Percentiles rank a stretch among this genome's conserved stretches.
phyloP scores from a whole-genome alignment of 2,113 vertebrate species.

The Boulengeromyrus knoepffleri region DNA sequence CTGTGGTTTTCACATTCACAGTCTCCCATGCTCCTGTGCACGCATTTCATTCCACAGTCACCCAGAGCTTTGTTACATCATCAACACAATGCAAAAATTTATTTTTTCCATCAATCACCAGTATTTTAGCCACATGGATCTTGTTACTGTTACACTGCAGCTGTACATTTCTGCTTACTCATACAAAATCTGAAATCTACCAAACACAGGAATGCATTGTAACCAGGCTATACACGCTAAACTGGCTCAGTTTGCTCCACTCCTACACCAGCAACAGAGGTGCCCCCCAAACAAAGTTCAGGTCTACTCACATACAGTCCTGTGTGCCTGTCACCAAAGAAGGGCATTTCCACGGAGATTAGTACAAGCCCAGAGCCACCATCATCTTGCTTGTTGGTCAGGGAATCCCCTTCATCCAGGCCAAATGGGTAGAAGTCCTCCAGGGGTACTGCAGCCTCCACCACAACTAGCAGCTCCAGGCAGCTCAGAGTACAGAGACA shows the following conservation, averaged over 20 bases:
- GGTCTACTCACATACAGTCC: conserved; percentile 90
- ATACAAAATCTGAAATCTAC: background rate
- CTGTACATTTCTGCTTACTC: conserved; percentile 35
- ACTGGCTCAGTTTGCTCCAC: background rate
- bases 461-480: conserved; percentile 47
- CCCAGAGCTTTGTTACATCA: background rate
- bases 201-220: background rate
- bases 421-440: conserved; percentile 90
- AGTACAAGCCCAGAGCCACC: conserved; percentile 87
- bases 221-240: background rate
- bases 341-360: conserved; percentile 81
- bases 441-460: conserved; percentile 66
- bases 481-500: conserved; percentile 52
- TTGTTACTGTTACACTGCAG: background rate
- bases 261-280: background rate
- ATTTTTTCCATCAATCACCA: background rate
- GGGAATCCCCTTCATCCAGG: conserved; percentile 57
- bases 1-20: conserved; percentile 40
- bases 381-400: conserved; percentile 83
- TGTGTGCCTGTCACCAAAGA: conserved; percentile 84
- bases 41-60: conserved; percentile 12
- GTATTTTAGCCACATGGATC: background rate
- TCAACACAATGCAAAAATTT: background rate
- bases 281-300: background rate
- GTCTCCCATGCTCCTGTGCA: conserved; percentile 21